Conservation (phyloP, 2,888 invertebrate species). For the Penaeus monodon region DNA sequence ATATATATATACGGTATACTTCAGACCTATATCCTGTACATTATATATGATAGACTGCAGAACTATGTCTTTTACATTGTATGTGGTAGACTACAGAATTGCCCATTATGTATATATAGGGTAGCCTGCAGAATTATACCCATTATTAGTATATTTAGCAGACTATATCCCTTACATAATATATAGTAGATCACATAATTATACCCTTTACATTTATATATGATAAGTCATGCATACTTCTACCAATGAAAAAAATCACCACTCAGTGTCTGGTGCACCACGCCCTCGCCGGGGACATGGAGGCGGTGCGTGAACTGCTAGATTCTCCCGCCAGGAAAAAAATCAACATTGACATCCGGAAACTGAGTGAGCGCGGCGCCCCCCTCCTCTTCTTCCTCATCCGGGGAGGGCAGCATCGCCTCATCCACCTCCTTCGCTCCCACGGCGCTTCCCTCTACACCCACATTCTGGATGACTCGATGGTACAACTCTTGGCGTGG, state of each 20-base stretch:
- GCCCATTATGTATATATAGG: no score
- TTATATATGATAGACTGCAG: no score
- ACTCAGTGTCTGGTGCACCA: conserved; percentile 59
- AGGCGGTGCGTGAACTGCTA: conserved; percentile 52
- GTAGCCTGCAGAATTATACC: no score
- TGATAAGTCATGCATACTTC: not conserved
- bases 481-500: conserved; percentile 1
- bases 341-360: conserved; percentile 62
- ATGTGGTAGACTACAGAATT: no score
- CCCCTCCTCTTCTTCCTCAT: conserved; percentile 64
- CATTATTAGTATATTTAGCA: no score
- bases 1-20: no score
- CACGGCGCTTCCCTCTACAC: conserved; percentile 58
- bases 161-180: no score
- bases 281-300: conserved; percentile 57
- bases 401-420: conserved; percentile 38
- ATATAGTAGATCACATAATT: no score
- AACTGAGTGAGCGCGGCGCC: conserved; percentile 62
- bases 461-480: conserved; percentile 58
- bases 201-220: no score
- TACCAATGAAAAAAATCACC: not conserved
- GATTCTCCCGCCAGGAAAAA: conserved; percentile 53
- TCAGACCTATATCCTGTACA: no score
- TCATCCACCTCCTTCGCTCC: conserved; percentile 41
- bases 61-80: no score